A percentile compares a stretch with the other conserved stretches of the same genome.
phyloP scores from a whole-genome alignment of 2,113 vertebrate genomes.

The Petrocephalus microphthalmus region DNA sequence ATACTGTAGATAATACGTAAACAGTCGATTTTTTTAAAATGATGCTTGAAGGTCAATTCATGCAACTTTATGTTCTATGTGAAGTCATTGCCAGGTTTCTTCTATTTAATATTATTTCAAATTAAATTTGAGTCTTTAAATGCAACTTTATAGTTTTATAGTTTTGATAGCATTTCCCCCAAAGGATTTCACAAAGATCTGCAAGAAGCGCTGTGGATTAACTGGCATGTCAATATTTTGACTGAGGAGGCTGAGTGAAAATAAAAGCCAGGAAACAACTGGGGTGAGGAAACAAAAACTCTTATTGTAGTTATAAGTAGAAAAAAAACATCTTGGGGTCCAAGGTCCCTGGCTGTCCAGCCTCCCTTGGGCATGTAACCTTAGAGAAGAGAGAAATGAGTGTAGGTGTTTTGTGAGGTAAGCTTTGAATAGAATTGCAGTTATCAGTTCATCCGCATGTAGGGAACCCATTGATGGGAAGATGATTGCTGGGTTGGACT shows the following conservation, averaged over 20 bases:
- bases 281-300: not conserved
- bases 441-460: not conserved
- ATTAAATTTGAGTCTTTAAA: too few relatives aligned
- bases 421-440: not conserved
- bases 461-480: not conserved
- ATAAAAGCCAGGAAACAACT: not conserved
- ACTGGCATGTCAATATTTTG: not conserved
- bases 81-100: not conserved
- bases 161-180: not conserved
- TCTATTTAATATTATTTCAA: too few relatives aligned
- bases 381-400: not conserved
- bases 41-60: conserved; percentile 7
- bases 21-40: not conserved
- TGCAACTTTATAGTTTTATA: not conserved
- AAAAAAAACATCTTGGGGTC: not conserved
- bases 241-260: not conserved
- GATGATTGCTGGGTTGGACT: not conserved
- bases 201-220: not conserved
- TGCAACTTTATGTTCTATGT: not conserved
- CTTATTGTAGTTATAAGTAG: not conserved
- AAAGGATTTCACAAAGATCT: not conserved
- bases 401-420: not conserved
- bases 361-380: not conserved
- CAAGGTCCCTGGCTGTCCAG: not conserved
- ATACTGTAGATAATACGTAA: not conserved